A percentile compares a stretch with the other conserved stretches of the same genome.
These are phyloP conservation scores for Thymallus thymallus DNA, from an alignment of 2,113 vertebrate species.

Conservation along the genomic window DNA sequence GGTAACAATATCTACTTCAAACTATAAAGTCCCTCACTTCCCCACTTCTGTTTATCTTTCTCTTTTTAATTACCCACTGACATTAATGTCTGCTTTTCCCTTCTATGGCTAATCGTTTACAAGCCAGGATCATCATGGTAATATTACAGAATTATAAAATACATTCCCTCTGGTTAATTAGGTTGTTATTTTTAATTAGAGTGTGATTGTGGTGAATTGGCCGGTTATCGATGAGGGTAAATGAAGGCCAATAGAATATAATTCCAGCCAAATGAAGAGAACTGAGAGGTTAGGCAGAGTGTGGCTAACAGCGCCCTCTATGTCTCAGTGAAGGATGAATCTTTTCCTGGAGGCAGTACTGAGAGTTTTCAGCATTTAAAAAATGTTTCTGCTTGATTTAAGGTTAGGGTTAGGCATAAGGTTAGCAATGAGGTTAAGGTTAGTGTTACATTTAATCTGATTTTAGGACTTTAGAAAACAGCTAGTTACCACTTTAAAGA, in stretches of 20 bases:
- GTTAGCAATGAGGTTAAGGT: too few species aligned
- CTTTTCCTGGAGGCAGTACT: too few species aligned
- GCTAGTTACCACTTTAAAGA: too few species aligned
- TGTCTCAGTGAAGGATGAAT: background rate
- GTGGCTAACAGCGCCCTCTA: conserved; percentile 67
- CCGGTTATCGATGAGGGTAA: conserved; percentile 58
- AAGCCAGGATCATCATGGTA: conserved; percentile 68
- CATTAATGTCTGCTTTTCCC: conserved; percentile 69
- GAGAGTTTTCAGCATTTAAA: too few species aligned
- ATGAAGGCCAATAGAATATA: conserved; percentile 43
- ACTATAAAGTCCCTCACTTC: conserved; percentile 66
- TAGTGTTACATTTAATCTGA: too few species aligned
- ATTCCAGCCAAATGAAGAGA: background rate
- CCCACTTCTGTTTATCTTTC: conserved; percentile 68
- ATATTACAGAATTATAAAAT: conserved; percentile 69
- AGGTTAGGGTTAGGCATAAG: too few species aligned
- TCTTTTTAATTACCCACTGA: conserved; percentile 72
- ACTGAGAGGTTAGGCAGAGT: conserved; percentile 17
- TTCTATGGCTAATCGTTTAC: conserved; percentile 73
- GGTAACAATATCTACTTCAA: conserved; percentile 72
- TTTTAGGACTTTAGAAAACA: too few species aligned
- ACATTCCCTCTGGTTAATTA: conserved; percentile 71
- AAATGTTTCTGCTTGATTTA: too few species aligned
- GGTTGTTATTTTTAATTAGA: conserved; percentile 77
- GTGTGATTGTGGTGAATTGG: conserved; percentile 65